A percentile compares a stretch with the other conserved stretches of the same genome.
These are phyloP conservation scores for Bungarus multicinctus DNA, from an alignment of 2,113 vertebrate species.

Conservation along the genomic window DNA sequence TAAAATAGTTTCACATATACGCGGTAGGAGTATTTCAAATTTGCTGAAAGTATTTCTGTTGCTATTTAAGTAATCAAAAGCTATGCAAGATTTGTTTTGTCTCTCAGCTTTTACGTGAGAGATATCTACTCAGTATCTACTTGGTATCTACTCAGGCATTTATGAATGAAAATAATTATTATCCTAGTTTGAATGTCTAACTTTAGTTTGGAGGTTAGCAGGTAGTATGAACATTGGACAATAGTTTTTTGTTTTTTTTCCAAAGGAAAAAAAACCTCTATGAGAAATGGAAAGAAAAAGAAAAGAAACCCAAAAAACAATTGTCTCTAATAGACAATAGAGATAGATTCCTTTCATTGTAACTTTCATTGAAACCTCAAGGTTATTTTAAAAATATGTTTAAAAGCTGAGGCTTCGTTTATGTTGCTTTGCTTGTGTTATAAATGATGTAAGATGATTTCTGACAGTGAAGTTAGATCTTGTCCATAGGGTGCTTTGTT, in stretches of 20 bases:
- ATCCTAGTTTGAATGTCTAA: neutral
- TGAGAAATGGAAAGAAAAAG: neutral
- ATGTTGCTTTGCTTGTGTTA: slow-evolving; percentile 2
- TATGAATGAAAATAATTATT: neutral
- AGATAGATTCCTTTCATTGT: neutral
- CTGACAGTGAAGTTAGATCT: neutral
- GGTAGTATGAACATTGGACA: neutral
- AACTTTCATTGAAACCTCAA: slow-evolving; percentile 9
- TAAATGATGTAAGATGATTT: slow-evolving; percentile 6
- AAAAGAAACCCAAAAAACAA: neutral
- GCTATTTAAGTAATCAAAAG: neutral
- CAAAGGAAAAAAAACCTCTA: neutral
- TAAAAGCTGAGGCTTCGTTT: neutral
- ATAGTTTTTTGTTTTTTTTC: neutral
- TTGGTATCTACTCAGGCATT: neutral
- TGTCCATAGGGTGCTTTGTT: neutral
- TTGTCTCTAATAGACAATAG: neutral
- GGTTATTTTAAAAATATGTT: neutral
- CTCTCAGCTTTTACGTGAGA: neutral
- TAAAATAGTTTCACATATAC: neutral
- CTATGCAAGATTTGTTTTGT: neutral
- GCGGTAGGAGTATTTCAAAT: neutral
- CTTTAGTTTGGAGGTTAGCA: neutral
- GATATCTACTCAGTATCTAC: too few species aligned
- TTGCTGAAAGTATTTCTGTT: neutral